Conservation (phyloP, 2,113 vertebrate species). For the Choloepus hoffmanni region DNA sequence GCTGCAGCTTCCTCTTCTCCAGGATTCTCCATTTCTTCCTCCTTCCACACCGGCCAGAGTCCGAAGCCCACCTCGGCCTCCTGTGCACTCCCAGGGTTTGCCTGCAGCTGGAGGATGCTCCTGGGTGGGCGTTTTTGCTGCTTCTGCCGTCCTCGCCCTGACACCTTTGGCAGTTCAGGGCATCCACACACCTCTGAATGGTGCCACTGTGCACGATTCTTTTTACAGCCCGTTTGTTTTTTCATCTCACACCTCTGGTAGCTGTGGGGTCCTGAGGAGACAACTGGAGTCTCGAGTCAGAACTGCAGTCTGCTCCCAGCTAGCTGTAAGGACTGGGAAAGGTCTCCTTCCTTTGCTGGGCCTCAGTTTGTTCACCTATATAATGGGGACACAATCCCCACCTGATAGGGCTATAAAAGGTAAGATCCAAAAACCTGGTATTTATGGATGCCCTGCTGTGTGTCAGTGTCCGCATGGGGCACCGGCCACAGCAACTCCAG, state of each 20-base stretch:
- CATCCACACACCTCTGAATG: background rate
- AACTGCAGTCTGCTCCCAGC: background rate
- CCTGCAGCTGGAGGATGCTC: background rate
- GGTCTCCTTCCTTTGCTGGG: background rate
- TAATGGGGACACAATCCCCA: background rate
- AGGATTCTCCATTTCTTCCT: background rate
- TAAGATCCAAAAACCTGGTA: background rate
- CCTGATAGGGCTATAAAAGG: background rate
- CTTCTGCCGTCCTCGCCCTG: background rate
- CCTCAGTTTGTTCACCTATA: background rate
- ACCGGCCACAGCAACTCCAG: background rate
- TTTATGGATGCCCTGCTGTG: background rate
- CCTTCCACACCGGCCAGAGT: background rate
- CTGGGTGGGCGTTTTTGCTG: conserved; percentile 23
- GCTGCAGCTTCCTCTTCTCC: background rate
- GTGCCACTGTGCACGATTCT: background rate
- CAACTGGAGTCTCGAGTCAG: background rate
- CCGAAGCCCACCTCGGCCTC: background rate
- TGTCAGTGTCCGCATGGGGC: background rate
- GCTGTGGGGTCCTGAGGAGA: background rate
- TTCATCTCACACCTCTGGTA: background rate
- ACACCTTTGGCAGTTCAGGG: background rate
- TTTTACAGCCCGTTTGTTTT: background rate
- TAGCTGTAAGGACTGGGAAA: background rate
- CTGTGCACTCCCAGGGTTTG: background rate